A percentile compares a stretch with the other conserved stretches of the same genome.
phyloP scores from a whole-genome alignment of 2,888 invertebrate species.

The Chloromyia formosa region DNA sequence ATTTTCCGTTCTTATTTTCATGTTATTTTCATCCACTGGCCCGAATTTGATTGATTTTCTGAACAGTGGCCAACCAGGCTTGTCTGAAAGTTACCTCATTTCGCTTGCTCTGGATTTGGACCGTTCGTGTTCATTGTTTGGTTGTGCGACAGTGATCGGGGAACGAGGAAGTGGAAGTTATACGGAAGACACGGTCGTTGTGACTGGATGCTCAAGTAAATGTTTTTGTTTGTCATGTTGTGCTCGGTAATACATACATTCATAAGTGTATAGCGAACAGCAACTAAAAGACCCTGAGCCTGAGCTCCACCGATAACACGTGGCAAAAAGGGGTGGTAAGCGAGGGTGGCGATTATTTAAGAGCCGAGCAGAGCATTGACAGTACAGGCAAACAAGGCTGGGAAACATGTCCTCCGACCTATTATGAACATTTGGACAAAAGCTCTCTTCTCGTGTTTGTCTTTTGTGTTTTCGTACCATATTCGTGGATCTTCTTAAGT shows the following conservation, averaged over 20 bases:
- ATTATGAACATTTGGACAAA: background rate
- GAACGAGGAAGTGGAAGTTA: conserved; percentile 23
- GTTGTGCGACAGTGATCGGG: background rate
- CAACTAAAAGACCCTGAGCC: background rate
- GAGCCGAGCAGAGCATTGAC: background rate
- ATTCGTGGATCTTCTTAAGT: background rate
- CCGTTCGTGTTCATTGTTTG: conserved; percentile 8
- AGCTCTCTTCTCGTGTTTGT: conserved; percentile 8
- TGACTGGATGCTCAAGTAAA: conserved; percentile 15
- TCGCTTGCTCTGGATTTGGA: conserved; percentile 19
- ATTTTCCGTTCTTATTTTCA: conserved; percentile 24
- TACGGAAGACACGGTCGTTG: conserved; percentile 20
- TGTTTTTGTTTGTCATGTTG: conserved; percentile 15
- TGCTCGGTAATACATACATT: background rate
- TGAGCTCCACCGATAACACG: conserved; percentile 25
- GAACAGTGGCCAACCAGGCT: conserved; percentile 13
- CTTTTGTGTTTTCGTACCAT: conserved; percentile 23
- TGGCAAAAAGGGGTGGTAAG: conserved; percentile 32
- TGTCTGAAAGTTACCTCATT: background rate
- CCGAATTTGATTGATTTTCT: conserved; percentile 46
- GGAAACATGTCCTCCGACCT: background rate
- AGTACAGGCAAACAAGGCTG: background rate
- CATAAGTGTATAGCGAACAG: background rate
- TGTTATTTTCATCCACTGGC: conserved; percentile 38
- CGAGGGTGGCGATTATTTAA: conserved; percentile 21